These are phyloP conservation scores for Planiliza haematocheilus DNA, from an alignment of 2,113 vertebrate species.

Conservation along the genomic window DNA sequence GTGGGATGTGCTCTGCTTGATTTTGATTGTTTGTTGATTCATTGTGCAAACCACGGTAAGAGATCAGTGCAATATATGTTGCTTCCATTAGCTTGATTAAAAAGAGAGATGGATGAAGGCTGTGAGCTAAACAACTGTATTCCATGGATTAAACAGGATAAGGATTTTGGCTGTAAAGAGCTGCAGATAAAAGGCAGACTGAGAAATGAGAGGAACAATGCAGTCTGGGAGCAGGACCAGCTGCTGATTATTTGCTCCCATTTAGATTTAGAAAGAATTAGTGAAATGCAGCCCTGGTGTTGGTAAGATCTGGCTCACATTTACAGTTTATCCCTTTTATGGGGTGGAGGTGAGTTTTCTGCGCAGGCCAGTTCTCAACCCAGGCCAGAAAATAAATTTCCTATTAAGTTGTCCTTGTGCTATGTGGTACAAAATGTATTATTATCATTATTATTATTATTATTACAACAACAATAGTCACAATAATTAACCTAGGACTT, in stretches of 20 bases:
- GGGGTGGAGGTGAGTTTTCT: too few species aligned
- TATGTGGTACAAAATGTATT: too few species aligned
- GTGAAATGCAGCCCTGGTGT: too few species aligned
- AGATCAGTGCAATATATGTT: constrained; percentile 91
- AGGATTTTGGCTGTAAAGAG: constrained; percentile 81
- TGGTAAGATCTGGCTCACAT: too few species aligned
- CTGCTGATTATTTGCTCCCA: not conserved
- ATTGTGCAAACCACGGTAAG: constrained; percentile 82
- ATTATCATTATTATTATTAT: too few species aligned
- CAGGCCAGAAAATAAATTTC: too few species aligned
- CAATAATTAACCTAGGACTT: too few species aligned
- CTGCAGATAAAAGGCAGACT: constrained; percentile 74
- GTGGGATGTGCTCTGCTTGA: constrained; percentile 84
- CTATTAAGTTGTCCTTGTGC: too few species aligned
- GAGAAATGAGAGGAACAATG: constrained; percentile 70
- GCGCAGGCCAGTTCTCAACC: too few species aligned
- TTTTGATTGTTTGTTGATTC: constrained; percentile 87
- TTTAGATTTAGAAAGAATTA: too few species aligned
- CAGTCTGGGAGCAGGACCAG: constrained; percentile 40
- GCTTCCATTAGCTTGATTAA: constrained; percentile 95
- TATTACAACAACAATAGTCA: too few species aligned
- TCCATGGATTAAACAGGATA: constrained; percentile 89
- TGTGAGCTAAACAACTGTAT: constrained; percentile 89
- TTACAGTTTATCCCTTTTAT: too few species aligned
- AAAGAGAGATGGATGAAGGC: constrained; percentile 82